These are phyloP conservation scores for Nyctibius grandis DNA, from an alignment of 2,797 vertebrate species.

Conservation along the genomic window DNA sequence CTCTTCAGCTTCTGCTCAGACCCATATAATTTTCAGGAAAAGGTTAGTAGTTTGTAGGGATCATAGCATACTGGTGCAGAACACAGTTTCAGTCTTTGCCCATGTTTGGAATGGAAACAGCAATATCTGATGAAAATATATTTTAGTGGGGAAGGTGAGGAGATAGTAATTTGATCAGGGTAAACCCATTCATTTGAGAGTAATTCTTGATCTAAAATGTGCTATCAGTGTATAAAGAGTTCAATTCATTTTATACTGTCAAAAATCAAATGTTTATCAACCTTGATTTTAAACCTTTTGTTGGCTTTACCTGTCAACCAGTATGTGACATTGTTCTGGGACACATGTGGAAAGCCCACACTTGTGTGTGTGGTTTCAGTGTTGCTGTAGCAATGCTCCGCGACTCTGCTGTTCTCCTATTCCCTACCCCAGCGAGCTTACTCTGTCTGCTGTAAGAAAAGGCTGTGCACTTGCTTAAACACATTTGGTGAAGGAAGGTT, in stretches of 20 bases:
- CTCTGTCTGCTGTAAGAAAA: background rate
- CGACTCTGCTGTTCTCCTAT: background rate
- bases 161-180: background rate
- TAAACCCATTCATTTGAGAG: background rate
- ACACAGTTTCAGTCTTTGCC: background rate
- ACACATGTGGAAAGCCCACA: background rate
- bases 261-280: background rate
- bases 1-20: background rate
- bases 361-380: accelerated
- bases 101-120: background rate
- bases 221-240: background rate
- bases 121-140: background rate
- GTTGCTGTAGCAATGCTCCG: accelerated
- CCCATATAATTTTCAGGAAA: background rate
- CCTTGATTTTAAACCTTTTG: background rate
- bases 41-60: background rate
- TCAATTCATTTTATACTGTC: background rate
- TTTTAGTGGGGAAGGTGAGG: background rate
- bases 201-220: background rate
- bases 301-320: background rate
- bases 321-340: background rate
- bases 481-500: background rate
- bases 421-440: background rate
- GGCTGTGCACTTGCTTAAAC: background rate
- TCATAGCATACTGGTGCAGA: background rate